Evolutionary conservation across 2,113 vertebrate species (phyloP), one percentile per base, ranked within the genome.

Genomic region (Labeo rohita): DNA sequence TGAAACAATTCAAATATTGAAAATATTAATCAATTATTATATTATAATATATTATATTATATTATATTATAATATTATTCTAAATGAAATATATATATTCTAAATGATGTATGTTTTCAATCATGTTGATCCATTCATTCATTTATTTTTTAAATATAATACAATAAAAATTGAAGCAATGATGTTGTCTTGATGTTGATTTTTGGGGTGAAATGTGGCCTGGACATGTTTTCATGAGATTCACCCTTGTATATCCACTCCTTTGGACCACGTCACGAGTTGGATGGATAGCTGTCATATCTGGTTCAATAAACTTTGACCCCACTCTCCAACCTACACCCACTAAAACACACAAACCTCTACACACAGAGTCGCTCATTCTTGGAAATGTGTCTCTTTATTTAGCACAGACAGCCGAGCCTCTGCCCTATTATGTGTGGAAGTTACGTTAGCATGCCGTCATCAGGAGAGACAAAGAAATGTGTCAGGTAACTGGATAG

Each of bases 401-500:
- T 65, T 81, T 65, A 81, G 43, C 79, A 49, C 45, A 66, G n/a
- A 65, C 13, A 81, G 43, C 43, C 2, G 0, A 18, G 43, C 43
- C 59, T 65, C 1, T 65, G 59, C 43, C 11, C 59, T 65, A 49
- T 36, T 65, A 43, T 65, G 21, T 47, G 61, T 3, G 12, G 56
- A 49, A 49, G 43, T 80, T 23, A 45, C 21, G 39, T 80, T 80
- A 47, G 13, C 23, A 47, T 49, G 43, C 11, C 13, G 43, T 81
- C 79, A 81, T 65, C 8, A 1, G 65, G 10, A 79, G 21, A 61
- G 21, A 10, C 8, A 49, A 47, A 49, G 3, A 66, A 81, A 80
- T 49, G 59, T 70, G 47, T 52, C 45, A 70, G 63, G 80, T 70
- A 70, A 83, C 23, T 70, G 28, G 80, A 83, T 68, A 83, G 61